Base-by-base conservation (phyloP, 2,888 invertebrate species). In the Lumbricus terrestris region DNA sequence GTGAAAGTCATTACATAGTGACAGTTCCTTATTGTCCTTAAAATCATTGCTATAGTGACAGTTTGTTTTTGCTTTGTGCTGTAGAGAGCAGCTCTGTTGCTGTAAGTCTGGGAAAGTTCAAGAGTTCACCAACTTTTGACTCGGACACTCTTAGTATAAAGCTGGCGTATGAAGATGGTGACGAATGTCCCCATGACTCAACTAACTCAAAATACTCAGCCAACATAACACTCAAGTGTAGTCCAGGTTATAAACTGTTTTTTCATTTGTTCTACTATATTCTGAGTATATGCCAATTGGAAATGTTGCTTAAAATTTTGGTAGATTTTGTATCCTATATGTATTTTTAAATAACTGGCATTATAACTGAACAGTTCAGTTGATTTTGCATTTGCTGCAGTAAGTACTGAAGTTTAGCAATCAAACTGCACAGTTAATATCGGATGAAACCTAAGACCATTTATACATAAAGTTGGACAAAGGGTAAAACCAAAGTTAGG, bases 91-190 rank as follows among this genome's bases (percentile, higher is more conserved):
- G 69, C 69, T n/a, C 69, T n/a, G 69, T 29, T 69, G 69, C 69
- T n/a, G 69, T 85, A 29, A 85, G 85, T 34, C 85, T 85, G 85
- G 85, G 85, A 85, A 85, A 85, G 85, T 85, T 85, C 85, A 34
- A 85, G 35, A 85, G 34, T 37, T 85, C 85, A 85, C 85, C 85
- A 35, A 37, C 34, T 13, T 34, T 85, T 85, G 85, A 85, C 37
- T 13, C 18, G 18, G 37, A 37, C 8, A 85, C 85, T 85, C 35
- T 35, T 18, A 85, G 85, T 37, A 85, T 85, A 34, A 85, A 37
- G 35, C 23, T 85, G 34, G 34, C 35, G 8, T 85, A 85, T 23
- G 37, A 34, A 85, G 85, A 37, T 85, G 85, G 85, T 18, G 85
- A 85, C 29, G 69, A 69, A 8, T 69, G 69, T 69, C 34, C 13